A percentile compares a stretch with the other conserved stretches of the same genome.
These are phyloP conservation scores for Coregonus clupeaformis DNA, from an alignment of 2,113 vertebrate genomes.

Conservation along the genomic window DNA sequence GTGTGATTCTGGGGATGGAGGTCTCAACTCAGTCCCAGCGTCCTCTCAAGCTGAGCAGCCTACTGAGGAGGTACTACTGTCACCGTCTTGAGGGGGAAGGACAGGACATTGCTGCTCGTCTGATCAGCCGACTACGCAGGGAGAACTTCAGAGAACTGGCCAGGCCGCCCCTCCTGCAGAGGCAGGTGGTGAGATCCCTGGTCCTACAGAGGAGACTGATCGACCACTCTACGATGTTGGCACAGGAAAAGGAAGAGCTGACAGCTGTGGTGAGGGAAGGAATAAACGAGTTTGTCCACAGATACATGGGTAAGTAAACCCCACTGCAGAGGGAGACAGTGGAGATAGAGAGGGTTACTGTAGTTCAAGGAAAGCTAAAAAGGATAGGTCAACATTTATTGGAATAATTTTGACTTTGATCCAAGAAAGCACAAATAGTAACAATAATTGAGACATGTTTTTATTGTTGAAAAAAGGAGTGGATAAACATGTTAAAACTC, in stretches of 20 bases:
- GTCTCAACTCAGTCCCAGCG: conserved; percentile 37
- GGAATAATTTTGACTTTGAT: too few relatives aligned
- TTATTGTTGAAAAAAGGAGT: too few relatives aligned
- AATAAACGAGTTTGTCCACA: conserved; percentile 69
- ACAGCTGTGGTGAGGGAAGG: conserved; percentile 59
- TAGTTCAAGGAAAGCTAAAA: not conserved
- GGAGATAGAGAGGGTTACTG: not conserved
- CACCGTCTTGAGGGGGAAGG: conserved; percentile 49
- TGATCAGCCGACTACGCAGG: conserved; percentile 75
- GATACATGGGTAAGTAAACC: conserved; percentile 77
- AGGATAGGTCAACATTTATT: too few relatives aligned
- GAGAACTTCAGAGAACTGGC: conserved; percentile 63
- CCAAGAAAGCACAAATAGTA: too few relatives aligned
- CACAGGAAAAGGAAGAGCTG: conserved; percentile 25
- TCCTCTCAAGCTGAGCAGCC: conserved; percentile 54
- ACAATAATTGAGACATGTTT: too few relatives aligned
- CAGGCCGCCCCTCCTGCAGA: conserved; percentile 41
- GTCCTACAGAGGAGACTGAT: conserved; percentile 55
- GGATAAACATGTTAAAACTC: not conserved
- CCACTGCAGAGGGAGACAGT: not conserved
- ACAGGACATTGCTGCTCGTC: conserved; percentile 18
- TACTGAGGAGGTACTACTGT: conserved; percentile 77
- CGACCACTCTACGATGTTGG: conserved; percentile 24
- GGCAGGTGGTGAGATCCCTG: conserved; percentile 65
- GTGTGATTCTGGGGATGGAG: conserved; percentile 73